These are phyloP conservation scores for Sturnus vulgaris DNA, from an alignment of 2,113 vertebrate species.

Conservation along the genomic window DNA sequence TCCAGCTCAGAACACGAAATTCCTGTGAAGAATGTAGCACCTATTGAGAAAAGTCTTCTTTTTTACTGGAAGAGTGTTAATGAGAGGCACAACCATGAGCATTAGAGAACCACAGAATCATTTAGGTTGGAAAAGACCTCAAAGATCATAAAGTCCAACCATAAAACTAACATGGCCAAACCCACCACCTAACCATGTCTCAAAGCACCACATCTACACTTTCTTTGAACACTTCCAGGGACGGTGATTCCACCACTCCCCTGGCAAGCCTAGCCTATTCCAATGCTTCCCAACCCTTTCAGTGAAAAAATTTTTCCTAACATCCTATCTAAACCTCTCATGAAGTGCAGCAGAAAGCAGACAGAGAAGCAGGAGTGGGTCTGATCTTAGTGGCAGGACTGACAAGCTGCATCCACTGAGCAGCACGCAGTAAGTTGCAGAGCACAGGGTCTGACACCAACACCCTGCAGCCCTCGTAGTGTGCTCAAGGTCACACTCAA, in stretches of 20 bases:
- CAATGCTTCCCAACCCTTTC: background rate
- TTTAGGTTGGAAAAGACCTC: background rate
- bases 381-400: background rate
- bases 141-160: background rate
- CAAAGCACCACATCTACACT: background rate
- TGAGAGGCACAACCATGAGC: background rate
- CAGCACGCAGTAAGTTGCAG: background rate
- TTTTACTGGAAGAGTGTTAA: background rate
- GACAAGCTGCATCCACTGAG: background rate
- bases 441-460: accelerated
- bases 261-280: background rate
- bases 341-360: background rate
- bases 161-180: accelerated
- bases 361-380: background rate
- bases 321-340: background rate
- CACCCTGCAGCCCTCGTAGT: background rate
- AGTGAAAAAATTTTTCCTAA: background rate
- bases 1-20: background rate
- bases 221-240: background rate
- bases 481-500: background rate
- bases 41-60: background rate
- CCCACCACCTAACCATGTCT: background rate
- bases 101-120: background rate
- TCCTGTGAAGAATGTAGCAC: background rate
- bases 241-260: background rate